Base-by-base conservation (phyloP, 2,888 invertebrate species). In the Drosophila nr. perissopoda region DNA sequence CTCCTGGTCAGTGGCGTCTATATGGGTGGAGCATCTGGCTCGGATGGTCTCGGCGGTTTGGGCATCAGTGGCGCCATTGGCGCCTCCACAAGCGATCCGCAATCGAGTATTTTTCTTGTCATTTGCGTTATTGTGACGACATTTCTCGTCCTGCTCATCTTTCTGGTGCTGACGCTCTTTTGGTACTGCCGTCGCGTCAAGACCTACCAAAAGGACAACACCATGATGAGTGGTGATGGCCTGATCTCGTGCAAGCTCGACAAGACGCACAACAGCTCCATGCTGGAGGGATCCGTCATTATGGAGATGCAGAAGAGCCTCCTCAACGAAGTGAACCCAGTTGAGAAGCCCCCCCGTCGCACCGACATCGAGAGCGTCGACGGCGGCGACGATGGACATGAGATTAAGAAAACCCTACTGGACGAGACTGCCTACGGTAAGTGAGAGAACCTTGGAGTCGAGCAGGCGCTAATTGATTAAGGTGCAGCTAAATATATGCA, bases 281-380 rank as follows among this genome's bases (percentile, higher is more conserved):
- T 96, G 83, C 94, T 96, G 70, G 96, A 96, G 91, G 96, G 96
- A 2, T 96, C 96, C 1, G 96, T 96, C 3, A 95, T 96, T 58
- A 95, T 96, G 68, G 97, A 97, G 91, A 97, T 97, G 94, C 97
- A 97, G 91, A 97, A 97, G 92, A 96, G 97, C 76, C 93, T 97
- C 57, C 96, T 97, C 76, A 96, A 96, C 4, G 96, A 97, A 60
- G 96, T 97, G 34, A 97, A 97, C 93, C 97, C 97, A 0, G 96
- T 97, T 25, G 96, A 96, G 69, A 97, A 97, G 90, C 97, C 97
- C 0, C 97, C 97, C 7, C 94, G 97, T 57, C 94, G 97, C 72
- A 96, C 96, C 79, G 97, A 97, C 70, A 95, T 95, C 64, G 96
- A 96, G 29, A 94, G 95, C 16, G 95, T 96, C 8, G 96, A 96